Evolutionary conservation across 2,888 invertebrate genomes (phyloP), one percentile per base, ranked within the genome.

Genomic region (Physocephala rufipes): DNA sequence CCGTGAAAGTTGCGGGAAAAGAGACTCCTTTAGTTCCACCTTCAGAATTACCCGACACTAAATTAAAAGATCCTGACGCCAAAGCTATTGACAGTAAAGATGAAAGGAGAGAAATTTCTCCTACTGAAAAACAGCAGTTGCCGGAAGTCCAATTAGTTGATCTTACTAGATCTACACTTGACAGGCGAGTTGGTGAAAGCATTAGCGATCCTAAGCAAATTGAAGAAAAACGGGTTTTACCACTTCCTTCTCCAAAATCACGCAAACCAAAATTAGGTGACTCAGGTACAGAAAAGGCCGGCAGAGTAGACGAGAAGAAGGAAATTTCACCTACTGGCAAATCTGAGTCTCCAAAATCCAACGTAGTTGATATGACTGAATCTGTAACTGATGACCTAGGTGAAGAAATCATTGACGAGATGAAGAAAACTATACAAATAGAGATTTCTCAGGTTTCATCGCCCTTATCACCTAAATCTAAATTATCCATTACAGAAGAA

Each of bases 1-100:
- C 55, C 63, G 69, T 21, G 75, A 79, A 63, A 75, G 67, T 61
- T 71, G 78, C 15, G 76, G 78, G 15, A 9, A 36, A 36, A 36
- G 36, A 36, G 36, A 36, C 9, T 36, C 9, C 36, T 36, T 9
- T 9, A 4, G 36, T 36, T 36, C 9, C 36, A 9, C 9, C 36
- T 36, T 9, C 36, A 36, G 9, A 36, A 36, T 36, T 9, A 36
- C 36, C 36, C 36, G 9, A 36, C 4, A 36, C 36, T 36, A 9
- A 36, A 9, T 36, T 36, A 36, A 49, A 49, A 49, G 16, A 16
- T 2, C 49, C 49, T 49, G 49, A 49, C 16, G 49, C 16, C 49
- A 49, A 49, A 19, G 2, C 49, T 4, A 3, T 5, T 49, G 15
- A 15, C 13, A n/a, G 16, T n/a, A 49, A 12, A 49, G 12, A 12